Percentiles rank a stretch among this genome's conserved stretches.
phyloP scores from a whole-genome alignment of 2,797 vertebrate genomes.

The Thalassophryne amazonica region DNA sequence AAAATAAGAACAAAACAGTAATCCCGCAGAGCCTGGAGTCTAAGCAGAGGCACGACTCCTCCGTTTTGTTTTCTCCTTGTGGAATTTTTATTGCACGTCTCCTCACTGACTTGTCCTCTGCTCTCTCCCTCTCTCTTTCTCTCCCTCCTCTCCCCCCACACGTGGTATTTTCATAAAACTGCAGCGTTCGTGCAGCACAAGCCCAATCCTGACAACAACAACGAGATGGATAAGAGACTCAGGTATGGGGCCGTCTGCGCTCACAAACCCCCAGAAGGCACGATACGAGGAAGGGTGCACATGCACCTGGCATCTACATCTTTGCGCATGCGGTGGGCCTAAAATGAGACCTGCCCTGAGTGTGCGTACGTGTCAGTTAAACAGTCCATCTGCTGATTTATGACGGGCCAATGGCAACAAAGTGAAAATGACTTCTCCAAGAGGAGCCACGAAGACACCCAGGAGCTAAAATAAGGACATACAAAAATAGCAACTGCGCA shows the following conservation, averaged over 20 bases:
- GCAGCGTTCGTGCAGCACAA: conserved; percentile 64
- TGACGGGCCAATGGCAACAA: conserved; percentile 85
- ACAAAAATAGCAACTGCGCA: conserved; percentile 18
- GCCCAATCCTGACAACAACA: conserved; percentile 74
- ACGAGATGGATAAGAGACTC: conserved; percentile 75
- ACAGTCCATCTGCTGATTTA: conserved; percentile 88
- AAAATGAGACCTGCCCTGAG: conserved; percentile 69
- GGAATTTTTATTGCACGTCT: conserved; percentile 74
- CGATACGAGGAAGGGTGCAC: conserved; percentile 42
- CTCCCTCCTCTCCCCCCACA: conserved; percentile 5
- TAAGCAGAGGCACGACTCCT: conserved; percentile 1
- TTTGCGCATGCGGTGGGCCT: conserved; percentile 12
- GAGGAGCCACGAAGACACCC: conserved; percentile 82
- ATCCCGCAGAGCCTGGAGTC: not conserved
- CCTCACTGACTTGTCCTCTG: conserved; percentile 47
- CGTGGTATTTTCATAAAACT: conserved; percentile 11
- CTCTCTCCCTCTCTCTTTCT: too few species aligned
- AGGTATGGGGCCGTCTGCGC: conserved; percentile 65
- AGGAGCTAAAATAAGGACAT: conserved; percentile 65
- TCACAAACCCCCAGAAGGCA: conserved; percentile 75
- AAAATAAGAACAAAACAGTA: not conserved
- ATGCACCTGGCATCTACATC: not conserved
- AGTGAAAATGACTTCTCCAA: conserved; percentile 73
- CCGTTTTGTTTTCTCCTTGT: conserved; percentile 46
- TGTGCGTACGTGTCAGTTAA: conserved; percentile 51